Evolutionary conservation across 2,888 invertebrate species (phyloP), one percentile per base, ranked within the genome.

Genomic region (Drosophila paramelanica): DNA sequence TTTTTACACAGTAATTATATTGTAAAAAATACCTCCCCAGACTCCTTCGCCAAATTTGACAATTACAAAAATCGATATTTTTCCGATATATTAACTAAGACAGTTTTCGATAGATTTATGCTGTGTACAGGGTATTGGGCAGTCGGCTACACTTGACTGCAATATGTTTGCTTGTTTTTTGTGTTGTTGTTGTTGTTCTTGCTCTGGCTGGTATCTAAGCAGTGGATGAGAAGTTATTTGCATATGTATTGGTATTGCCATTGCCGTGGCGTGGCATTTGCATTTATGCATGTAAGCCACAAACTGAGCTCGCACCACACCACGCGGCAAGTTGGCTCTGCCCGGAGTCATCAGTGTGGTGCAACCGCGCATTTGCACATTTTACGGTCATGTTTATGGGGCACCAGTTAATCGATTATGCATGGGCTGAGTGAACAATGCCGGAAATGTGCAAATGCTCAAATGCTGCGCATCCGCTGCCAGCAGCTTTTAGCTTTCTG

Each of bases 311-410:
- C 5, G 25, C 14, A 38, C 33, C 39, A 53, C 3, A 53, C 3
- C 31, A 42, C 50, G 23, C 11, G 47, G 49, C 14, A 36, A 31
- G 31, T 10, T 31, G 31, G 31, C 31, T 0, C 31, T 0, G 31
- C 31, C 17, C 38, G 50, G 33, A 53, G 67, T 56, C 11, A 8
- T 8, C 50, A 23, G 55, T 53, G 61, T 25, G 73, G 49, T 69
- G 74, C 65, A 74, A 73, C 74, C 70, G 77, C 69, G 76, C 76
- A 81, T 82, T 85, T 82, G 85, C 85, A 81, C 82, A 82, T 82
- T 82, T 82, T 77, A 85, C 82, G 82, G 82, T 85, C 82, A 76
- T 82, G 85, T 82, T 82, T 85, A 82, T 82, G 82, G 78, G 78
- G 80, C 71, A 70, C 71, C 76, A 85, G 82, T 82, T 82, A 82